phyloP scores from a whole-genome alignment of 2,888 invertebrate species.

The Cryptocheilus praepositus region DNA sequence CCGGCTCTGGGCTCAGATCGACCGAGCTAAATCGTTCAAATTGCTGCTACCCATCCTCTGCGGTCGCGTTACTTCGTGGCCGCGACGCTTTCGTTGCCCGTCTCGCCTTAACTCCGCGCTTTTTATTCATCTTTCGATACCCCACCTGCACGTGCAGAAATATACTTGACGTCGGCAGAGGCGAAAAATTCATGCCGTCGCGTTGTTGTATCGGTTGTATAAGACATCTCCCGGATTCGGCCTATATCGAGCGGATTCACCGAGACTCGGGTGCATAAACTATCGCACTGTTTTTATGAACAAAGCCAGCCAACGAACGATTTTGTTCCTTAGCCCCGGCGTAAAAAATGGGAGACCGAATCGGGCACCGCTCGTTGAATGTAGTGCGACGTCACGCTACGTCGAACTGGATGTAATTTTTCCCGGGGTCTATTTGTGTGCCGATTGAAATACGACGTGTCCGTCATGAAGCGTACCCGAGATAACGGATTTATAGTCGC shows the following conservation, averaged over 20 bases:
- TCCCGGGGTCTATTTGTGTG: slow-evolving; percentile 49
- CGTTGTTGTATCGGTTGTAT: too few species aligned
- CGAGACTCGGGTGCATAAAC: too few species aligned
- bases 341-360: slow-evolving; percentile 3
- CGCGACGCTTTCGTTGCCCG: neutral
- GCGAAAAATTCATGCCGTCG: too few species aligned
- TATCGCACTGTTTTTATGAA: too few species aligned
- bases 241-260: too few species aligned
- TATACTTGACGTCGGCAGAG: too few species aligned
- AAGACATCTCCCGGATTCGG: too few species aligned
- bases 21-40: slow-evolving; percentile 40
- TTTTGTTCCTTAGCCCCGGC: neutral
- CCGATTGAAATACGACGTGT: slow-evolving; percentile 66
- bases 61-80: slow-evolving; percentile 23
- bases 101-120: neutral
- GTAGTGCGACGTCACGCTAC: slow-evolving; percentile 39
- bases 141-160: too few species aligned
- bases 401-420: slow-evolving; percentile 43
- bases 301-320: too few species aligned
- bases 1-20: slow-evolving; percentile 10
- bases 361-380: slow-evolving; percentile 15
- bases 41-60: slow-evolving; percentile 16
- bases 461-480: slow-evolving; percentile 54
- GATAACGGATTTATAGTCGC: slow-evolving; percentile 67
- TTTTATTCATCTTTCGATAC: neutral